A percentile compares a stretch with the other conserved stretches of the same genome.
These are phyloP conservation scores for Pseudomyrmex sp. DNA, from an alignment of 1,140 invertebrate species.

Conservation along the genomic window DNA sequence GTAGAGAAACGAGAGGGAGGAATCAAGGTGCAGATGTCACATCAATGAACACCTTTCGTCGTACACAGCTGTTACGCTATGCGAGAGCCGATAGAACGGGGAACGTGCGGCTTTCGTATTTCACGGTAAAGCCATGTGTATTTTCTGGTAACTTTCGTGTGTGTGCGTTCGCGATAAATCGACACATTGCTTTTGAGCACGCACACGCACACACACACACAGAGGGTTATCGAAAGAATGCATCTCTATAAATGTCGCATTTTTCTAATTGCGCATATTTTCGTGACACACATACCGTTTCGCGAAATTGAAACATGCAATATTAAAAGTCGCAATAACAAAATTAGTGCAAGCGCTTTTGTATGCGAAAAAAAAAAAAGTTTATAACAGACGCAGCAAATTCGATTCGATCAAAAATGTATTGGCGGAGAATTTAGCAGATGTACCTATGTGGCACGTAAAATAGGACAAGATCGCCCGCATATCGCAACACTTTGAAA, in stretches of 20 bases:
- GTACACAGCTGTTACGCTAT: constrained; percentile 71
- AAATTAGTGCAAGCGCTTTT: not conserved
- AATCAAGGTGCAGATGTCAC: constrained; percentile 70
- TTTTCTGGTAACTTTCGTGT: not conserved
- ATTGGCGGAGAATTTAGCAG: constrained; percentile 17
- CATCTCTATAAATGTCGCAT: not conserved
- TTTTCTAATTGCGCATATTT: not conserved
- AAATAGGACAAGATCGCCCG: constrained; percentile 57
- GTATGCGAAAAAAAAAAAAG: too few species aligned
- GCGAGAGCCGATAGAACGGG: constrained; percentile 35
- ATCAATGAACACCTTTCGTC: constrained; percentile 70
- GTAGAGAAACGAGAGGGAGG: not conserved
- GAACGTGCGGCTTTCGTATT: constrained; percentile 48
- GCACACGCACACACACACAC: not conserved
- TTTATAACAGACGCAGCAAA: not conserved
- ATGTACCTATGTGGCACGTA: not conserved
- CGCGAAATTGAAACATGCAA: too few species aligned
- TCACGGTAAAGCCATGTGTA: constrained; percentile 8
- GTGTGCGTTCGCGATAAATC: not conserved
- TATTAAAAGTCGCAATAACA: too few species aligned
- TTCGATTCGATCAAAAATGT: not conserved
- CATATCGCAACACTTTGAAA: constrained; percentile 32
- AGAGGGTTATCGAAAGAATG: not conserved
- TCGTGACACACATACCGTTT: too few species aligned
- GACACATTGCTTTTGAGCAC: not conserved